Conservation (phyloP, 2,888 invertebrate genomes). For the Alloscopus bannaensis region DNA sequence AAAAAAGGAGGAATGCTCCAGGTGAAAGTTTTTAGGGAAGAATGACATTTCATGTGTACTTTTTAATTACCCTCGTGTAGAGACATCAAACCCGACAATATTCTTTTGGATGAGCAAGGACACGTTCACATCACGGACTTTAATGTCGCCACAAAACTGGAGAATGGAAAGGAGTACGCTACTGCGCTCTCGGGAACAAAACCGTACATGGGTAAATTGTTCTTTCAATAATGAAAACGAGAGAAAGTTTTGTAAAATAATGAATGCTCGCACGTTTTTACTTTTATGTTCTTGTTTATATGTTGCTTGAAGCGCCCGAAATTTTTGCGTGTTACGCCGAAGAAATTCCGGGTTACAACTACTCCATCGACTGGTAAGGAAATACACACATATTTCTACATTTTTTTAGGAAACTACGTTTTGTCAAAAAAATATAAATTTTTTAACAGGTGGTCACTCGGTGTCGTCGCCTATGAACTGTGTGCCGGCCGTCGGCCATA, state of each 20-base stretch:
- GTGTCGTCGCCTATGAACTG: conserved; percentile 87
- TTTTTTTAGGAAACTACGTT: too few relatives aligned
- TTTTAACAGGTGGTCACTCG: conserved; percentile 92
- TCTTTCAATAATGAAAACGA: too few relatives aligned
- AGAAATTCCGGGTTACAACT: conserved; percentile 49
- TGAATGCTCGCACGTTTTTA: too few relatives aligned
- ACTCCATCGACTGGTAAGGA: conserved; percentile 54
- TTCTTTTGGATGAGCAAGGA: conserved; percentile 88
- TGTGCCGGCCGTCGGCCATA: conserved; percentile 82
- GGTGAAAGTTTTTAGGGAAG: too few relatives aligned
- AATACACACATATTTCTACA: background rate
- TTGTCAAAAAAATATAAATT: too few relatives aligned
- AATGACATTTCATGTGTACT: too few relatives aligned
- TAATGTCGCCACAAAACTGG: conserved; percentile 87
- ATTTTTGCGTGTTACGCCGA: conserved; percentile 51
- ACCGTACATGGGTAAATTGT: conserved; percentile 86
- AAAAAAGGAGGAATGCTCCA: too few relatives aligned
- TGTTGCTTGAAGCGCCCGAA: conserved; percentile 46
- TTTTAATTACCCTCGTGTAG: too few relatives aligned
- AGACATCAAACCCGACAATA: conserved; percentile 90
- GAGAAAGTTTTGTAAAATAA: too few relatives aligned
- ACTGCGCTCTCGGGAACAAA: conserved; percentile 91
- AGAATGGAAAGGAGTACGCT: conserved; percentile 82
- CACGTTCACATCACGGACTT: conserved; percentile 92
- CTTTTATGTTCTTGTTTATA: background rate